Evolutionary conservation across 92 coral and sea anemone species (phyloP).

Genomic region (Phenganax marumi): DNA sequence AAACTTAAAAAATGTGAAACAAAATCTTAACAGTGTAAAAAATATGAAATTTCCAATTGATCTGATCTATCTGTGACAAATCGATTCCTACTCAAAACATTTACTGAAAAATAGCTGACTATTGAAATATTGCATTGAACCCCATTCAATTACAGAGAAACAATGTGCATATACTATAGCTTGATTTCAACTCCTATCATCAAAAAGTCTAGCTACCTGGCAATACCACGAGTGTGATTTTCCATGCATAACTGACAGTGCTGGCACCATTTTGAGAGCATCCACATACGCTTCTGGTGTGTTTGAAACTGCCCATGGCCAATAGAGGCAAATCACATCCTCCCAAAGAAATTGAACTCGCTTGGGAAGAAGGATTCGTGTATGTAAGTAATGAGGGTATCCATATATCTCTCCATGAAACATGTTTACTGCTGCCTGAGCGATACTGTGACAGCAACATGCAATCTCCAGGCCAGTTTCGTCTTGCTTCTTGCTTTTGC

Average conservation of each 20-base stretch:
- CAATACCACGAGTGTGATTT: conserved; percentile 55
- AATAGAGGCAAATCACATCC: conserved; percentile 43
- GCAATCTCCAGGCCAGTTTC: conserved; percentile 54
- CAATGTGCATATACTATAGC: neutral
- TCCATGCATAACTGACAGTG: conserved; percentile 56
- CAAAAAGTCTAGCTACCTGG: conserved; percentile 38
- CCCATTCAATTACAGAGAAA: neutral
- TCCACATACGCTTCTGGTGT: neutral
- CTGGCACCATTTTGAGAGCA: conserved; percentile 44
- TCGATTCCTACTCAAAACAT: too few relatives aligned
- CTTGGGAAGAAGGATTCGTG: conserved; percentile 19
- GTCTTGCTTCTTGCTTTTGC: conserved; percentile 49
- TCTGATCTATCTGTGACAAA: too few relatives aligned
- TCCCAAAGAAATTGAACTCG: conserved; percentile 36
- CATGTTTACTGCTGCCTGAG: conserved; percentile 54
- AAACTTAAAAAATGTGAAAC: too few relatives aligned
- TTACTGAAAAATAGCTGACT: too few relatives aligned
- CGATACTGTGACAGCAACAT: conserved; percentile 45
- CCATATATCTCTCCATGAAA: conserved; percentile 54
- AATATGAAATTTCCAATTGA: too few relatives aligned
- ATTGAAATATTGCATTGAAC: too few relatives aligned
- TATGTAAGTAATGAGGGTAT: conserved; percentile 49
- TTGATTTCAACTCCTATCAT: neutral
- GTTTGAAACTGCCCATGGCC: conserved; percentile 42
- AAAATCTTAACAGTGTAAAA: too few relatives aligned